Conservation (phyloP, 2,888 invertebrate genomes). For the Tribolium freemani region DNA sequence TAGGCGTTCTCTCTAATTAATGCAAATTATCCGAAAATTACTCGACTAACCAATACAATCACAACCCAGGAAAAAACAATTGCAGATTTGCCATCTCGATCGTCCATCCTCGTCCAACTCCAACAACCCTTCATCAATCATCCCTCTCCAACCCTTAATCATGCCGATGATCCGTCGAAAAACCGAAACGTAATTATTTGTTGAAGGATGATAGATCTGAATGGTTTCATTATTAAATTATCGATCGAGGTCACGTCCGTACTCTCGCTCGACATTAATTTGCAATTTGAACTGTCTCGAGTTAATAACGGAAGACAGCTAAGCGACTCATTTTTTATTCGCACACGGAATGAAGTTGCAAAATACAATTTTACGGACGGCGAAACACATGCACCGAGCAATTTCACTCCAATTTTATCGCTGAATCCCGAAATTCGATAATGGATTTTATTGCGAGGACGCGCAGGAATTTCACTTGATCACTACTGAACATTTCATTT, state of each 20-base stretch:
- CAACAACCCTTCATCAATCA: slow-evolving; percentile 28
- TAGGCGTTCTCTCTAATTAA: neutral
- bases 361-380: slow-evolving; percentile 8
- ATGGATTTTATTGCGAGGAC: slow-evolving; percentile 4
- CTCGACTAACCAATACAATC: neutral
- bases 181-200: slow-evolving; percentile 35
- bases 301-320: slow-evolving; percentile 14
- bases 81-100: neutral
- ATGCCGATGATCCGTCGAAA: slow-evolving; percentile 29
- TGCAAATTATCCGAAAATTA: neutral
- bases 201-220: slow-evolving; percentile 26
- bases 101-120: slow-evolving; percentile 6
- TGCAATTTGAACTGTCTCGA: slow-evolving; percentile 5
- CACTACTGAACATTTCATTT: neutral
- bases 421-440: slow-evolving; percentile 10
- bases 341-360: neutral
- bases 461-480: neutral
- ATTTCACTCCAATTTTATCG: slow-evolving; percentile 16
- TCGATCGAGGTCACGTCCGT: slow-evolving; percentile 9
- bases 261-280: slow-evolving; percentile 10
- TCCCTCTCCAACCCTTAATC: slow-evolving; percentile 28
- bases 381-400: slow-evolving; percentile 5
- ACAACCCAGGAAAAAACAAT: neutral
- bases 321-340: slow-evolving; percentile 5
- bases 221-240: slow-evolving; percentile 33